Conservation (phyloP, 2,113 vertebrate genomes). For the Balaeniceps rex region DNA sequence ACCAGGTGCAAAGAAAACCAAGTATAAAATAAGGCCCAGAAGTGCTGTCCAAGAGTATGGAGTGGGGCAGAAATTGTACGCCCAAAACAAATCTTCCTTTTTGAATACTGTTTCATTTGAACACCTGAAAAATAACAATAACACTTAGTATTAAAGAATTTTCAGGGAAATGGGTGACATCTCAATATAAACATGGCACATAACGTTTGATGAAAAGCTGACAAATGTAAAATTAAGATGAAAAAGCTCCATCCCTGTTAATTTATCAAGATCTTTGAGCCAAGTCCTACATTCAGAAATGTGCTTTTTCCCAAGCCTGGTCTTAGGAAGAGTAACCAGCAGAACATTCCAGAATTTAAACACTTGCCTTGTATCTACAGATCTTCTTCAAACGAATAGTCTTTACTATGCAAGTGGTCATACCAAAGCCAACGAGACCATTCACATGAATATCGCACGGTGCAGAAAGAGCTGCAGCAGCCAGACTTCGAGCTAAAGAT, state of each 20-base stretch:
- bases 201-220: not conserved
- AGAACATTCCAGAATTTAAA: not conserved
- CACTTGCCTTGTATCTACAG: not conserved
- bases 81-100: conserved; percentile 86
- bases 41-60: conserved; percentile 92
- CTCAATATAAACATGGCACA: not conserved
- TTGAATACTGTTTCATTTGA: conserved; percentile 84
- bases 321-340: not conserved
- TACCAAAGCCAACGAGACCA: not conserved
- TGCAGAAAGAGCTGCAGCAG: not conserved
- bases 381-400: not conserved
- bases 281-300: not conserved
- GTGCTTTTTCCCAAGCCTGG: not conserved
- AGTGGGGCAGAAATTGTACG: conserved; percentile 97
- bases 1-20: conserved; percentile 95
- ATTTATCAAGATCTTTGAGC: not conserved
- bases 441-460: not conserved
- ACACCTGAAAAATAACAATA: conserved; percentile 80
- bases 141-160: not conserved
- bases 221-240: not conserved
- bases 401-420: not conserved
- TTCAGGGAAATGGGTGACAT: not conserved
- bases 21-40: conserved; percentile 89
- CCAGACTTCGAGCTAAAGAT: not conserved
- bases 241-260: not conserved